Evolutionary conservation across 2,113 vertebrate species (phyloP).

Genomic region (Brachypteracias leptosomus): DNA sequence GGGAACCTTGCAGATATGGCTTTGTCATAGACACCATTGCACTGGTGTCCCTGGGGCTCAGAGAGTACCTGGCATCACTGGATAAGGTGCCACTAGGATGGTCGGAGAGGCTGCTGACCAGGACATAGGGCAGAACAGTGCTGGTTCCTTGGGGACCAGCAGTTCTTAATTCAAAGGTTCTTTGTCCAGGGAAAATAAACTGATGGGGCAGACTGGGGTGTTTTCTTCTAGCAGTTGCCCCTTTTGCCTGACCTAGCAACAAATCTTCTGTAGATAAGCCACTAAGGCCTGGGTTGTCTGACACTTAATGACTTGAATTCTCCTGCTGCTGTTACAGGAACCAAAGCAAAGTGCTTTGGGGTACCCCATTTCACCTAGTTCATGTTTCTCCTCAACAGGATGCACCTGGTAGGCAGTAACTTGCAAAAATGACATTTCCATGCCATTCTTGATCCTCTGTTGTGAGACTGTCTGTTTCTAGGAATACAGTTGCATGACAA

Average conservation of each 20-base stretch:
- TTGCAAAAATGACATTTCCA: background rate
- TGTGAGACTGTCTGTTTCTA: background rate
- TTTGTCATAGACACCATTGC: too few relatives aligned
- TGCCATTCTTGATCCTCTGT: background rate
- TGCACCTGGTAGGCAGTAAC: background rate
- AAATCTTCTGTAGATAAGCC: background rate
- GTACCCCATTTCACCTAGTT: background rate
- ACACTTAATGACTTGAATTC: background rate
- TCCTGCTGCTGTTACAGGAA: background rate
- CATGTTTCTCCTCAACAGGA: background rate
- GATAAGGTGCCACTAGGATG: background rate
- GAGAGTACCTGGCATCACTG: background rate
- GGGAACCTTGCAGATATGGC: background rate
- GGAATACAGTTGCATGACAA: background rate
- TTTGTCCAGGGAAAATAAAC: background rate
- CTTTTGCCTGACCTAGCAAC: background rate
- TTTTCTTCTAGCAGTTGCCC: background rate
- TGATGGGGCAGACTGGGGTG: too few relatives aligned
- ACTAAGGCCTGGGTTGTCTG: background rate
- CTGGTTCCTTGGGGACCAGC: accelerated
- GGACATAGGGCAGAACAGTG: background rate
- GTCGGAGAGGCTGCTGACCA: background rate
- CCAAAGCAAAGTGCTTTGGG: background rate
- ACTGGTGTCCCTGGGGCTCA: background rate
- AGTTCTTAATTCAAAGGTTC: background rate